Conservation (phyloP, 2,888 invertebrate genomes). For the Tribolium freemani region DNA sequence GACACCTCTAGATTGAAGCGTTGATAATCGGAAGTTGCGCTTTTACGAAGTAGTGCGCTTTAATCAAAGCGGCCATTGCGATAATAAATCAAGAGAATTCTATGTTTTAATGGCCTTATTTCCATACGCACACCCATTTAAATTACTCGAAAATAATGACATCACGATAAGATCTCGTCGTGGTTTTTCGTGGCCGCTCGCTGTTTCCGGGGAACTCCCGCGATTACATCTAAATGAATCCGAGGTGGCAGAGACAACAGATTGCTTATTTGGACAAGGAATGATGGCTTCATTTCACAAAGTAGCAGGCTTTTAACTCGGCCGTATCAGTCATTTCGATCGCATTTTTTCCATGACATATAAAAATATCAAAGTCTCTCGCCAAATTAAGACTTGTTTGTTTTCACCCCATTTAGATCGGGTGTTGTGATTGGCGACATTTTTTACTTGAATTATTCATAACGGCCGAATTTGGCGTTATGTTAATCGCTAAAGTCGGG, state of each 20-base stretch:
- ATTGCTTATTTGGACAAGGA: slow-evolving; percentile 58
- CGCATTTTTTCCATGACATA: slow-evolving; percentile 40
- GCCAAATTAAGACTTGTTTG: slow-evolving; percentile 42
- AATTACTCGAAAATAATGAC: slow-evolving; percentile 64
- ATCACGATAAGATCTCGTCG: slow-evolving; percentile 60
- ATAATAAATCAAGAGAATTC: slow-evolving; percentile 59
- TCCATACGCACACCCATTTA: slow-evolving; percentile 62
- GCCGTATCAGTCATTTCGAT: slow-evolving; percentile 42
- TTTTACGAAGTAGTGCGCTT: slow-evolving; percentile 48
- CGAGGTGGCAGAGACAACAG: slow-evolving; percentile 58
- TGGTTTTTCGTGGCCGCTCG: slow-evolving; percentile 60
- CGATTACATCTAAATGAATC: slow-evolving; percentile 62
- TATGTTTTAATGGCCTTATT: slow-evolving; percentile 60
- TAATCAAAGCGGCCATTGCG: slow-evolving; percentile 58
- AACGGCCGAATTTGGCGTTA: slow-evolving; percentile 14
- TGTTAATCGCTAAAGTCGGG: slow-evolving; percentile 22
- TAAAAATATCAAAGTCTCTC: slow-evolving; percentile 35
- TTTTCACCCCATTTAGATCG: slow-evolving; percentile 45
- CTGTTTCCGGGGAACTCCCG: slow-evolving; percentile 61
- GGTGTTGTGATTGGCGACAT: slow-evolving; percentile 31
- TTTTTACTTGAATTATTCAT: slow-evolving; percentile 43
- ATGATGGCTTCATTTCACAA: slow-evolving; percentile 53
- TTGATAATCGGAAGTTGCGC: slow-evolving; percentile 43
- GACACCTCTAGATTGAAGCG: slow-evolving; percentile 51
- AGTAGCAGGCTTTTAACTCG: slow-evolving; percentile 40